Evolutionary conservation across 2,888 invertebrate genomes (phyloP), one percentile per base, ranked within the genome.

Genomic region (Tenthredo notha): DNA sequence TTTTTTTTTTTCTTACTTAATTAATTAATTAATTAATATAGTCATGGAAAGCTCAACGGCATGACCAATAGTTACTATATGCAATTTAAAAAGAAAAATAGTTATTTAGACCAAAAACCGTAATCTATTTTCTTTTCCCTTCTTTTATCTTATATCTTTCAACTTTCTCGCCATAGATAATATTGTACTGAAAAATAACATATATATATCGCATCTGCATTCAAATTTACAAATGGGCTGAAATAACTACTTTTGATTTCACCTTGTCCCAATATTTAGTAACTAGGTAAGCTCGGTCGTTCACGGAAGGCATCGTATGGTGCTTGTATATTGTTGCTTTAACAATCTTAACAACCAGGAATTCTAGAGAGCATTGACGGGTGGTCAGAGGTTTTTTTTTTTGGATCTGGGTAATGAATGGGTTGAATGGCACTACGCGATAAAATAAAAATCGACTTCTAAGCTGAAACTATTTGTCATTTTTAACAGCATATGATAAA

Each of bases 281-380:
- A 91, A 90, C 90, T 91, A 90, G 90, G 90, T 93, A 93, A 93
- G 93, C 93, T 93, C 93, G 93, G 93, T 93, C 92, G 92, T 93
- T 93, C 93, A 93, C 93, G 93, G 92, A 92, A 93, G 93, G 93
- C 93, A 93, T 93, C 93, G 93, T 93, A 92, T 90, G 92, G 92
- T 91, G 92, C 91, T 91, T 91, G 90, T 91, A 92, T 92, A 92
- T 92, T 83, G 92, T 92, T 92, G 91, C 91, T 89, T 92, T 88
- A 92, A 92, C 92, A 92, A 92, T 92, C 89, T 89, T 92, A 92
- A 92, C 92, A 92, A 92, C 90, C 65, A 83, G 67, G 50, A 83
- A 83, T 67, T 83, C 25, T 83, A 70, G 83, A 83, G 83, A 83
- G 67, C 80, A 61, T 80, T 25, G 21, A 10, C n/a, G 40, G 61